Conservation (phyloP, 2,888 invertebrate genomes). For the Latrodectus elegans region DNA sequence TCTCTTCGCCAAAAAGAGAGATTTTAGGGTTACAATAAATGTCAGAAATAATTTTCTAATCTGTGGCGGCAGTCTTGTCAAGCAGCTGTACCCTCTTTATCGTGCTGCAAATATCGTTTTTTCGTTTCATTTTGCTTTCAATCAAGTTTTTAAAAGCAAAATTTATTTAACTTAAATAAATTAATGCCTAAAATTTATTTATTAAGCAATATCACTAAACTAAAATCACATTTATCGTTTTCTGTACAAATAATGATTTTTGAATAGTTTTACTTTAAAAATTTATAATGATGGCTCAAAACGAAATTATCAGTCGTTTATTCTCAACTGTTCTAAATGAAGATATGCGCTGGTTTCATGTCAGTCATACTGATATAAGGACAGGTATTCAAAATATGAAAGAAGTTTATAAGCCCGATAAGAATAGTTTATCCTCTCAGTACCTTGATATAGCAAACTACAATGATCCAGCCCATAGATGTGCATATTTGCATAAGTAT, state of each 20-base stretch:
- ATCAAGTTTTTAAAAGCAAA: no score
- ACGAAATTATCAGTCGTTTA: conserved; percentile 4
- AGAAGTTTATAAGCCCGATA: conserved; percentile 34
- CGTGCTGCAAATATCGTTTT: no score
- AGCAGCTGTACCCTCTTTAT: no score
- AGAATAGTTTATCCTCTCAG: neutral
- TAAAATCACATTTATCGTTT: no score
- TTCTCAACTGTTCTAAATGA: conserved; percentile 27
- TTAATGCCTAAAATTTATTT: no score
- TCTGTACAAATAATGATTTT: neutral
- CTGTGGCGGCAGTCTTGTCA: no score
- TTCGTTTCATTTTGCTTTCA: no score
- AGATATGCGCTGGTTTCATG: neutral
- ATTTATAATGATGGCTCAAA: neutral
- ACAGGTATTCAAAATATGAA: conserved; percentile 35
- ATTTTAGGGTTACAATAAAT: no score
- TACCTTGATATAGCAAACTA: conserved; percentile 26
- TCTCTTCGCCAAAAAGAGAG: no score
- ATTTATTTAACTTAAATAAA: no score
- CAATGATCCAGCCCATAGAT: conserved; percentile 32
- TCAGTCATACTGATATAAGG: conserved; percentile 14
- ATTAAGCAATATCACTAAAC: no score
- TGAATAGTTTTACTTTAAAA: neutral
- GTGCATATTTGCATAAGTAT: conserved; percentile 55
- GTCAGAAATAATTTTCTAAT: no score